Base-by-base conservation (phyloP, 1,140 invertebrate genomes). In the Psix sp. region DNA sequence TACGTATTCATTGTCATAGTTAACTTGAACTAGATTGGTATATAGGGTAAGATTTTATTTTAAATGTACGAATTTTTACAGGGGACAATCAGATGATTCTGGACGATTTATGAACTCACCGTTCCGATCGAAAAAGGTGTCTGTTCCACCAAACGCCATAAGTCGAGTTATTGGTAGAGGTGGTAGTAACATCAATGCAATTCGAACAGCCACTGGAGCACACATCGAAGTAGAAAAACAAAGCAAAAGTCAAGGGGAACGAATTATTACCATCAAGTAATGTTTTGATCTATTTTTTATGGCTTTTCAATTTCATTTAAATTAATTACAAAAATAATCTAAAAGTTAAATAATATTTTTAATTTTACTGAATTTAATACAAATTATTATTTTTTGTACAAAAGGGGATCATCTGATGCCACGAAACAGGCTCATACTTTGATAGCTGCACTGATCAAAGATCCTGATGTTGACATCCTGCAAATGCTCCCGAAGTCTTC, bases 171-270 rank as follows among this genome's bases (percentile, higher is more conserved):
- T 99, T 82, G 97, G 97, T 1, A 91, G 97, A 78, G 96, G 94
- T 13, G 97, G 97, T 14, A 96, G 94, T 86, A 98, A 98, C 87
- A 98, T 99, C 74, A 99, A 98, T 89, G 95, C 96, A 4, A 98
- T 99, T 79, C 89, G 97, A 63, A 93, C 94, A 62, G 93, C 95
- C 15, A 98, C 96, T 10, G 96, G 96, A 43, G 97, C 97, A 3
- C 95, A 98, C 81, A 98, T 99, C 80, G 97, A 99, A 87, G 95
- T 99, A 1, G 97, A 99, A 83, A 99, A 98, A 82, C 95, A 97
- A 87, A 93, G 92, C 80, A 98, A 98, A 89, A 94, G 94, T 7
- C 94, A 96, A 86, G 95, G 94, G 18, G 97, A 98, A 85, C 89
- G 97, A 78, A 94, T 94, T 74, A 97, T 99, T 59, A 97, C 96